Evolutionary conservation across 2,888 invertebrate species (phyloP).

Genomic region (Parapristionchus giblindavisi): DNA sequence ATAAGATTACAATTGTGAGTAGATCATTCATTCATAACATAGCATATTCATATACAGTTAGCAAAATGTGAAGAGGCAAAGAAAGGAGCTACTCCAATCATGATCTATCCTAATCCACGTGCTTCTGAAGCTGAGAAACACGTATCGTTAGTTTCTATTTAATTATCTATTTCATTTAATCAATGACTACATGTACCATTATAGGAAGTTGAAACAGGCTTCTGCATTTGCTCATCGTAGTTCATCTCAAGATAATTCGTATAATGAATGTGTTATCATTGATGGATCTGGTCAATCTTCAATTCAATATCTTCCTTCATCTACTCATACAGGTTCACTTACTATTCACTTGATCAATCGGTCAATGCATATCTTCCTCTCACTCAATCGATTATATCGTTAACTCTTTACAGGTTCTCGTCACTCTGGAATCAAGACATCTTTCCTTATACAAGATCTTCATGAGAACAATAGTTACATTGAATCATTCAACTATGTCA

Average conservation of each 20-base stretch:
- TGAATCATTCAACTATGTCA: neutral
- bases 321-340: neutral
- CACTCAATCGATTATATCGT: neutral
- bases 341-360: neutral
- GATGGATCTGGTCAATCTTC: neutral
- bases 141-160: neutral
- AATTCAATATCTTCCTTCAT: neutral
- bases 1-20: neutral
- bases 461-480: constrained; percentile 12
- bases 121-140: neutral
- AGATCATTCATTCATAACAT: no score
- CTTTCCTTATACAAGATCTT: constrained; percentile 24
- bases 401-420: neutral
- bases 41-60: no score
- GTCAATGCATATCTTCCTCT: neutral
- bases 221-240: neutral
- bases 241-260: neutral
- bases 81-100: constrained; percentile 1
- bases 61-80: neutral
- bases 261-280: constrained; percentile 2
- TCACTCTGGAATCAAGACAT: neutral
- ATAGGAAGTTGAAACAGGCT: neutral
- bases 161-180: neutral
- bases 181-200: neutral
- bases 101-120: constrained; percentile 8